Evolutionary conservation across 1,140 invertebrate species (phyloP).

Genomic region (Lepidotrigona ventralis): DNA sequence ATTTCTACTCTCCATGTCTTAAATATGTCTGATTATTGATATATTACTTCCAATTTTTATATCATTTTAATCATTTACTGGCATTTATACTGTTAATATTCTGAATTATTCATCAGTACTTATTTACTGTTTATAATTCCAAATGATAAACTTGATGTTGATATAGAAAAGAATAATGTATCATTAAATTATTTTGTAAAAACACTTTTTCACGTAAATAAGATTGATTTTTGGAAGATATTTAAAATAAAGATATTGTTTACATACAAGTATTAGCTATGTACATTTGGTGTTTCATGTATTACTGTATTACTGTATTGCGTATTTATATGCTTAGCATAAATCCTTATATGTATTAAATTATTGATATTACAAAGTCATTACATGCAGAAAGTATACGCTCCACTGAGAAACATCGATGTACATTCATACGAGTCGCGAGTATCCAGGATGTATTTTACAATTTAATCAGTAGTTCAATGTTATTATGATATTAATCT

Average conservation of each 20-base stretch:
- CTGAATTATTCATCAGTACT: neutral
- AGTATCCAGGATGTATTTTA: slow-evolving; percentile 42
- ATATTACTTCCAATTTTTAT: neutral
- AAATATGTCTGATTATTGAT: neutral
- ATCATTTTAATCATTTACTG: slow-evolving; percentile 2
- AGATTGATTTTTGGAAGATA: slow-evolving; percentile 39
- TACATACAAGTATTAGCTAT: slow-evolving; percentile 48
- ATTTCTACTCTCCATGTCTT: neutral
- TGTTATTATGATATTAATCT: slow-evolving; percentile 30
- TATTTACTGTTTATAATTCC: neutral
- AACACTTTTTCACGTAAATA: slow-evolving; percentile 9
- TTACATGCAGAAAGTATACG: slow-evolving; percentile 49
- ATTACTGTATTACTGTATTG: slow-evolving; percentile 32
- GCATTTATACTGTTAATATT: neutral
- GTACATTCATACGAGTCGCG: slow-evolving; percentile 32
- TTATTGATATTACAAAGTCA: slow-evolving; percentile 52
- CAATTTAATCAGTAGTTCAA: slow-evolving; percentile 36
- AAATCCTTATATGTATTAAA: slow-evolving; percentile 41
- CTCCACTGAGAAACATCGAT: slow-evolving; percentile 32
- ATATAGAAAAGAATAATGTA: neutral
- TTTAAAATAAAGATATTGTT: slow-evolving; percentile 47
- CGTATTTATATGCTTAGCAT: slow-evolving; percentile 43
- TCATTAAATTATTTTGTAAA: slow-evolving; percentile 9
- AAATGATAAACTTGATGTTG: neutral
- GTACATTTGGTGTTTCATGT: slow-evolving; percentile 47